Evolutionary conservation across 2,888 invertebrate species (phyloP).

Genomic region (Ommatoiulus sabulosus): DNA sequence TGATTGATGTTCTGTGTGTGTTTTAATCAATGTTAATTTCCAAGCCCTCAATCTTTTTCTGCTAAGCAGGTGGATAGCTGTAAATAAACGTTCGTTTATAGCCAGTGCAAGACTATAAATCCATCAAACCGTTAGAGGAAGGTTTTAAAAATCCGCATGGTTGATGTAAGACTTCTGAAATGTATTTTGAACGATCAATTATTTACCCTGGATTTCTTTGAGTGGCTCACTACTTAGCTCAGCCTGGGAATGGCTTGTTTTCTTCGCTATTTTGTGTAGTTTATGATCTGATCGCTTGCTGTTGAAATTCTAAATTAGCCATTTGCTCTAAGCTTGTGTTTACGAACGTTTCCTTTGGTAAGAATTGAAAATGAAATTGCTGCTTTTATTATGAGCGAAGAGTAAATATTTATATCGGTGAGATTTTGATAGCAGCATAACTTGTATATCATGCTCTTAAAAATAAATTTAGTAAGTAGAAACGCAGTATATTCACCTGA

Average conservation of each 20-base stretch:
- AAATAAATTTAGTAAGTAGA: not conserved
- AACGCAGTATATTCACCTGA: not conserved
- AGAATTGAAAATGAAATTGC: not conserved
- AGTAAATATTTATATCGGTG: not conserved
- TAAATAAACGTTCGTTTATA: slow-evolving; percentile 4
- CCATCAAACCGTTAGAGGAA: not conserved
- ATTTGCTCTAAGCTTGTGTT: not conserved
- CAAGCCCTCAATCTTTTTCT: not conserved
- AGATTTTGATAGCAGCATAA: not conserved
- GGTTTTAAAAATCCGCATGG: not conserved
- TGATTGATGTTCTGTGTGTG: slow-evolving; percentile 14
- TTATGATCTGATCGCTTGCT: not conserved
- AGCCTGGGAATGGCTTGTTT: not conserved
- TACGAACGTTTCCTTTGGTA: not conserved
- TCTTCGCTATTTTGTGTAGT: not conserved
- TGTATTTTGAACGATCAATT: slow-evolving; percentile 10
- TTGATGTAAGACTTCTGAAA: slow-evolving; percentile 14
- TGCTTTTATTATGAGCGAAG: not conserved
- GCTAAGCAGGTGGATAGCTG: not conserved
- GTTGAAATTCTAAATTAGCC: not conserved
- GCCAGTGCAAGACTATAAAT: not conserved
- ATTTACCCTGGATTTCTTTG: slow-evolving; percentile 3
- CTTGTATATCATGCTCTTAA: not conserved
- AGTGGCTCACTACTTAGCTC: not conserved
- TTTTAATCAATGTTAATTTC: slow-evolving; percentile 1